Evolutionary conservation across 2,113 vertebrate species (phyloP).

Genomic region (Coptodon bakossiorum): DNA sequence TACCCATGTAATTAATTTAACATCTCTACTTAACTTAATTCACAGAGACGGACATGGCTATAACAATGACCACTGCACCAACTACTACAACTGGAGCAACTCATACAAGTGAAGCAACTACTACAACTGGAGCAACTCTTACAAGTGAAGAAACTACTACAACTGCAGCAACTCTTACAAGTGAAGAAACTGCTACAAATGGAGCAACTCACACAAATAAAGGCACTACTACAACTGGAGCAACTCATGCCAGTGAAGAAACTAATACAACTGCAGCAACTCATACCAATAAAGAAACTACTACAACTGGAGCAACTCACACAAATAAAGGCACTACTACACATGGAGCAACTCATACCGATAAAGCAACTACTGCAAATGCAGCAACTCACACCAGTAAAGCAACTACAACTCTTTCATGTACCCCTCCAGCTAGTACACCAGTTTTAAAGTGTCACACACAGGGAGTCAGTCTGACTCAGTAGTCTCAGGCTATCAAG

Average conservation of each 20-base stretch:
- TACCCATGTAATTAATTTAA: rapidly evolving
- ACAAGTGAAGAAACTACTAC: rapidly evolving
- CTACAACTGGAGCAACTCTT: rapidly evolving
- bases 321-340: rapidly evolving
- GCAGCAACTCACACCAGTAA: not conserved
- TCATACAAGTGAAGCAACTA: rapidly evolving
- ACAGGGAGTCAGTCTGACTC: too few species aligned
- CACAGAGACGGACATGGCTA: not conserved
- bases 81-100: rapidly evolving
- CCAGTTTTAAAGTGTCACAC: rapidly evolving
- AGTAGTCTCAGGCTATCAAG: too few species aligned
- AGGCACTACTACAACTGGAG: rapidly evolving
- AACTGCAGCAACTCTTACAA: rapidly evolving
- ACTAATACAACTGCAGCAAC: rapidly evolving
- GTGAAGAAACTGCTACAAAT: rapidly evolving
- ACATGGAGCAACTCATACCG: rapidly evolving
- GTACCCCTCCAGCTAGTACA: not conserved
- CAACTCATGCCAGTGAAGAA: rapidly evolving
- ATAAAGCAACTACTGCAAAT: not conserved
- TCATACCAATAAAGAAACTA: rapidly evolving
- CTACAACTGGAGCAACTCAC: rapidly evolving
- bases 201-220: rapidly evolving
- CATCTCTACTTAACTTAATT: not conserved
- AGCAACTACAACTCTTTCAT: not conserved
- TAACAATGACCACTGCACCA: rapidly evolving